Percentiles rank a stretch among this genome's conserved stretches.
Evolutionary conservation across 2,888 invertebrate genomes (phyloP).

Genomic region (Trachelus tabidus): DNA sequence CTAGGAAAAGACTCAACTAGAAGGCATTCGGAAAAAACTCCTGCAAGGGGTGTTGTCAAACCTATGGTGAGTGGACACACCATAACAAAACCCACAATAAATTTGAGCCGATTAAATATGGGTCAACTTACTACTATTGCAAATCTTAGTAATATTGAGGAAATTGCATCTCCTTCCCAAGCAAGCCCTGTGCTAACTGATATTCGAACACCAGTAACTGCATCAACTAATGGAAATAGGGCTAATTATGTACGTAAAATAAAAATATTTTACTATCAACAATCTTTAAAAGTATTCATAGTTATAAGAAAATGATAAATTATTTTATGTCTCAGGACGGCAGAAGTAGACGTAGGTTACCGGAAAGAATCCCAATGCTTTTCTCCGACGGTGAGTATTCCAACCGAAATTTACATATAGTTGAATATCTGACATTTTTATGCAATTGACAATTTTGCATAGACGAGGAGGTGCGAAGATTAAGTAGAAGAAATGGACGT

Average conservation of each 20-base stretch:
- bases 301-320: not conserved
- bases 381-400: conserved; percentile 41
- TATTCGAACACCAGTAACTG: not conserved
- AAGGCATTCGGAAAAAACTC: conserved; percentile 51
- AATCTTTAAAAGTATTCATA: not conserved
- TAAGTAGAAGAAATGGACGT: conserved; percentile 36
- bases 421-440: not conserved
- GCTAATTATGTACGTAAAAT: conserved; percentile 36
- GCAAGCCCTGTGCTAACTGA: conserved; percentile 29
- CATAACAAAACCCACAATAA: conserved; percentile 62
- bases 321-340: conserved; percentile 33
- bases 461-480: conserved; percentile 38
- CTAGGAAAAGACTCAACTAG: conserved; percentile 45
- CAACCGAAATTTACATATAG: not conserved
- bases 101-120: conserved; percentile 59
- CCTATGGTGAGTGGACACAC: conserved; percentile 63
- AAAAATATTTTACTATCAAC: not conserved
- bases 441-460: not conserved
- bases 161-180: conserved; percentile 37
- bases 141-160: conserved; percentile 55
- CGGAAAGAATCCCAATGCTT: conserved; percentile 46
- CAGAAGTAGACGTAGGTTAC: conserved; percentile 39
- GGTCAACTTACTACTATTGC: conserved; percentile 37
- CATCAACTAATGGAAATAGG: conserved; percentile 7
- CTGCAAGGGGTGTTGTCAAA: conserved; percentile 59